A percentile compares a stretch with the other conserved stretches of the same genome.
These are phyloP conservation scores for Apoda limacodes DNA, from an alignment of 2,888 invertebrate species.

Conservation along the genomic window DNA sequence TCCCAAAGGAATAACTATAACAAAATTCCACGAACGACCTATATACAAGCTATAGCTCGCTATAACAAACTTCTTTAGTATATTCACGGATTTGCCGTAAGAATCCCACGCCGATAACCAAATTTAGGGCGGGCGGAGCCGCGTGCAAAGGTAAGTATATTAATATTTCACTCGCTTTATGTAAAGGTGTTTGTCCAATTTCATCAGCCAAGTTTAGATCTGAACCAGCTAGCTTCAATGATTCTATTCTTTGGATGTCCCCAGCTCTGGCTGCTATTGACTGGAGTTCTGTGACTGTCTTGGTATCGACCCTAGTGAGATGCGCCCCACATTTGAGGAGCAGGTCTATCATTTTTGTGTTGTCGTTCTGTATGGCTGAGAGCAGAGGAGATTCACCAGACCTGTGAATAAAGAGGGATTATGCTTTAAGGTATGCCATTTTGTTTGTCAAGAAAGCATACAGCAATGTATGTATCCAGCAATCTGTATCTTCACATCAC, in stretches of 20 bases:
- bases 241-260: slow-evolving; percentile 65
- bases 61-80: too few relatives aligned
- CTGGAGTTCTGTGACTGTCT: slow-evolving; percentile 74
- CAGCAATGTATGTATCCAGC: too few relatives aligned
- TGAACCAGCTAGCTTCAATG: slow-evolving; percentile 76
- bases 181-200: slow-evolving; percentile 75
- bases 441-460: too few relatives aligned
- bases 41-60: too few relatives aligned
- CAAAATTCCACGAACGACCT: too few relatives aligned
- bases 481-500: too few relatives aligned
- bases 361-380: slow-evolving; percentile 76
- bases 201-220: slow-evolving; percentile 72
- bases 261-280: slow-evolving; percentile 75
- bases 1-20: too few relatives aligned
- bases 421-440: neutral
- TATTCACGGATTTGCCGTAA: too few relatives aligned
- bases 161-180: too few relatives aligned
- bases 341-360: slow-evolving; percentile 72
- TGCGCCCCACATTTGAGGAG: slow-evolving; percentile 83
- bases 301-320: slow-evolving; percentile 67
- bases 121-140: too few relatives aligned
- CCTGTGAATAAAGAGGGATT: slow-evolving; percentile 27
- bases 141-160: too few relatives aligned
- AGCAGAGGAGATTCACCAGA: slow-evolving; percentile 78
- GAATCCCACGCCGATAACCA: too few relatives aligned